Base-by-base conservation (phyloP, 1,140 invertebrate species). In the Papilio glaucus region DNA sequence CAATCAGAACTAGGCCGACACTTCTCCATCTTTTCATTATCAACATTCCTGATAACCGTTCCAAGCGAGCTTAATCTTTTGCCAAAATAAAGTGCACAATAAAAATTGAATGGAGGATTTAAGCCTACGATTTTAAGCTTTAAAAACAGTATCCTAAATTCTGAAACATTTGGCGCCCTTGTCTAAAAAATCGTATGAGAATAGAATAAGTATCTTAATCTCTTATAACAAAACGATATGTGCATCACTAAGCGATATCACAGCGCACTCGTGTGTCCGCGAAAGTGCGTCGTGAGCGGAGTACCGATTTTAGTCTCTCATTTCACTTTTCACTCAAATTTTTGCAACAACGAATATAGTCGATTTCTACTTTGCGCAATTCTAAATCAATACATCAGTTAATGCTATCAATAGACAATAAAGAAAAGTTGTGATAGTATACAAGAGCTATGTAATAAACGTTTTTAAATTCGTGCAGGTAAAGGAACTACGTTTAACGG, bases 271-370 rank as follows among this genome's bases (percentile, higher is more conserved):
- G 39, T 65, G 41, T 72, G 33, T 61, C 9, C 73, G 81, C 73
- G 81, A 83, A 83, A 83, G 81, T 75, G 61, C 72, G 60, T 77
- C 81, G 81, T 83, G 81, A 38, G 38, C 42, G 13, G 76, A 75
- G 33, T 83, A 74, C 73, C 42, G 71, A 77, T 77, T 67, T 39
- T 53, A 65, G 24, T 21, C 33, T 38, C 70, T 77, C 81, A 77
- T 78, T 83, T 83, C 77, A 83, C 81, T 83, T 83, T 83, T 78
- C 73, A 68, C 73, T 74, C 70, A 71, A 45, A 78, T 72, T 76
- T 84, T 80, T 80, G 80, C 80, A 65, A 82, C 73, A 81, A 68
- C 71, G 26, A 53, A 13, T 18, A 63, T 38, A 29, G 13, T 42
- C 69, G 77, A 73, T 79, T 79, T 82, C 74, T 76, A 74, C 53